Percentiles rank a stretch among this genome's conserved stretches.
These are phyloP conservation scores for Melipona bicolor DNA, from an alignment of 2,888 invertebrate species.

Conservation along the genomic window DNA sequence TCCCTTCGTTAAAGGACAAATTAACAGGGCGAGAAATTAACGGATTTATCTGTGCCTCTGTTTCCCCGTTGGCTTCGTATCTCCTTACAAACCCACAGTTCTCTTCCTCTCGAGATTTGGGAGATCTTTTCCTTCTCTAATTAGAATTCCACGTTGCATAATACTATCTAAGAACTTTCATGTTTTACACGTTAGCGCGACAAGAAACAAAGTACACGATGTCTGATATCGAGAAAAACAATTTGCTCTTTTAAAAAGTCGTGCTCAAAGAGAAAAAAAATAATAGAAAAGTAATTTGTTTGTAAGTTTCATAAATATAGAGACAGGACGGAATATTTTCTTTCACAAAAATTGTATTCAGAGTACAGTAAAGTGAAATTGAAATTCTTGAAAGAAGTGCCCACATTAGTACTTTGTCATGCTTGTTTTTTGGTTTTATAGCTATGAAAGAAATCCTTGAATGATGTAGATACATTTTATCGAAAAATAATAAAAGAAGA, in stretches of 20 bases:
- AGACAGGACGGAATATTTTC: no score
- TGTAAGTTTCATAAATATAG: no score
- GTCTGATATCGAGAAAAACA: background rate
- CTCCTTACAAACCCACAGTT: background rate
- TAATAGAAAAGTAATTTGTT: no score
- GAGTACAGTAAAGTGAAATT: background rate
- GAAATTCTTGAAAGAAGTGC: background rate
- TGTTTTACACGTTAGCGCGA: background rate
- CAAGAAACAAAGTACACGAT: background rate
- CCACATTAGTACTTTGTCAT: no score
- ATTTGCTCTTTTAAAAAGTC: background rate
- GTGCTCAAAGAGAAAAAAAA: background rate
- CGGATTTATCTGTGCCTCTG: slow-evolving; percentile 35
- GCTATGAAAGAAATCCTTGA: no score
- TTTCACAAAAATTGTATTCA: background rate
- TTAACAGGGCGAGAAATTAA: slow-evolving; percentile 65
- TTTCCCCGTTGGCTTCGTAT: background rate
- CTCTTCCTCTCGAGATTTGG: background rate
- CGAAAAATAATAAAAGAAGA: no score
- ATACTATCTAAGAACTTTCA: background rate
- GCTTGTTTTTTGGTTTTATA: no score
- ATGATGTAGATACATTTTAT: no score
- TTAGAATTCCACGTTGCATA: background rate
- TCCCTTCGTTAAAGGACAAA: slow-evolving; percentile 60
- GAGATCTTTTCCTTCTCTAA: background rate